A percentile compares a stretch with the other conserved stretches of the same genome.
Conservation (phyloP, 2,113 vertebrate genomes). For the Phalacrocorax pelagicus region DNA sequence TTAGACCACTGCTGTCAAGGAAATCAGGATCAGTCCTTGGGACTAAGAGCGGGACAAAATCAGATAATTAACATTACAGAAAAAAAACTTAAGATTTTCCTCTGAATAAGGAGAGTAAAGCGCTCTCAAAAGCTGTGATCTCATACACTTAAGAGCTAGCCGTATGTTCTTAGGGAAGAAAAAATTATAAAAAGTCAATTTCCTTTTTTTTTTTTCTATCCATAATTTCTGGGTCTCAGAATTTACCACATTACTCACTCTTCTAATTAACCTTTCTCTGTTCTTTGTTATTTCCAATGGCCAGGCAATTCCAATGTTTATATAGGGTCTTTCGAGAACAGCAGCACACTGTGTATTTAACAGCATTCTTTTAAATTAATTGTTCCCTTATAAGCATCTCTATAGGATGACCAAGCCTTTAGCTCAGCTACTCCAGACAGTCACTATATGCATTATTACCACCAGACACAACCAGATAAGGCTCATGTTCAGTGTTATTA, state of each 20-base stretch:
- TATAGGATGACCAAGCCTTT: neutral
- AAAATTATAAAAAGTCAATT: neutral
- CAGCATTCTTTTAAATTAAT: neutral
- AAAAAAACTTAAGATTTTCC: neutral
- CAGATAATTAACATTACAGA: neutral
- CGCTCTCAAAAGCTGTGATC: neutral
- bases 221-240: neutral
- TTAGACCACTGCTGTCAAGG: neutral
- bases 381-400: neutral
- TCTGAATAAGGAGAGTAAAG: neutral
- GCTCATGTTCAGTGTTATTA: neutral
- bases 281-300: neutral
- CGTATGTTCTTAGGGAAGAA: neutral
- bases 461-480: neutral
- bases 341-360: neutral
- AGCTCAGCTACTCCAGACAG: neutral
- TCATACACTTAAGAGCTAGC: rapidly evolving
- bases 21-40: neutral
- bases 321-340: neutral
- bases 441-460: neutral
- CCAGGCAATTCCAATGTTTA: neutral
- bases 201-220: neutral
- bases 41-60: neutral
- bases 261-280: neutral
- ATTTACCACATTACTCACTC: neutral